Conservation (phyloP, 2,113 vertebrate genomes). For the Calypte anna region DNA sequence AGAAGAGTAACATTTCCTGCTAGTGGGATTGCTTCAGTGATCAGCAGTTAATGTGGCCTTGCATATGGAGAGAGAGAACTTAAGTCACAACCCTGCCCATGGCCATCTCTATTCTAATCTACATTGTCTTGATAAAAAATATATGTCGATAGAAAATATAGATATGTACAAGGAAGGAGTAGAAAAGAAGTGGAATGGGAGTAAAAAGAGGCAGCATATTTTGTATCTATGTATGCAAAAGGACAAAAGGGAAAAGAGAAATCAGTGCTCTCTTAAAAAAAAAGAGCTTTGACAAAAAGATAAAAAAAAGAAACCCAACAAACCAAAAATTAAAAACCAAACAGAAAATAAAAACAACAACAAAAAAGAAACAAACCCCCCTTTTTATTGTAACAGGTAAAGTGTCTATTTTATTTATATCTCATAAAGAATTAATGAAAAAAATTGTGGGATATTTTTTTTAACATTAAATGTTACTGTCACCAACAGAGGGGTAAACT, state of each 20-base stretch:
- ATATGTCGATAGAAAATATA: neutral
- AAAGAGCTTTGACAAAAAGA: neutral
- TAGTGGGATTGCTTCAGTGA: neutral
- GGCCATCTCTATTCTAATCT: neutral
- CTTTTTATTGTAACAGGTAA: neutral
- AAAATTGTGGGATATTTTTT: neutral
- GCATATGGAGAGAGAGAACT: neutral
- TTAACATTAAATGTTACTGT: neutral
- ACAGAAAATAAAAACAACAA: no score
- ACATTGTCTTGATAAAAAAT: neutral
- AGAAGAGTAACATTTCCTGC: neutral
- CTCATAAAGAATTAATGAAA: neutral
- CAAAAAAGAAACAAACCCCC: no score
- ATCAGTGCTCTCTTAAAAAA: neutral
- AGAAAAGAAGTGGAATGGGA: neutral
- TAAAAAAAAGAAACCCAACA: no score
- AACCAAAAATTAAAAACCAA: no score
- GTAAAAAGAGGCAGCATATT: neutral
- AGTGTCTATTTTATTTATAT: neutral
- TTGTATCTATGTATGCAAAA: neutral
- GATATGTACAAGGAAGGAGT: neutral
- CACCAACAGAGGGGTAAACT: neutral
- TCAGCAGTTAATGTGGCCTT: neutral
- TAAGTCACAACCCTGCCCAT: neutral
- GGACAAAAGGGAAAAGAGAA: neutral